phyloP scores from a whole-genome alignment of 2,113 vertebrate species.

The Nothoprocta pentlandii region DNA sequence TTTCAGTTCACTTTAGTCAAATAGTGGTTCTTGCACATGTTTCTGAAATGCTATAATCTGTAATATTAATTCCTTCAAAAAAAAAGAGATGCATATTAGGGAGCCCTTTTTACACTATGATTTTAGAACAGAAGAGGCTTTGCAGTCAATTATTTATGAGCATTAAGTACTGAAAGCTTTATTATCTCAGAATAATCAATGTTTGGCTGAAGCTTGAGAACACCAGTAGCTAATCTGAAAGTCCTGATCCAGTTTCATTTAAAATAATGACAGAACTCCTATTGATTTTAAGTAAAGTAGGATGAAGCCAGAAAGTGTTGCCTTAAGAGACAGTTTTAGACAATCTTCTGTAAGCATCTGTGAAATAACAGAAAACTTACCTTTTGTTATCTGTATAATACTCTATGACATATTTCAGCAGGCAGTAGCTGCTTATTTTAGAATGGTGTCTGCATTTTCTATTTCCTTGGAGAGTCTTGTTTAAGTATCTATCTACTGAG shows the following conservation, averaged over 20 bases:
- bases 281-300: neutral
- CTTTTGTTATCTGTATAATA: neutral
- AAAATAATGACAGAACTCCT: conserved; percentile 38
- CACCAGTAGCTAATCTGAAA: conserved; percentile 36
- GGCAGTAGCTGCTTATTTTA: neutral
- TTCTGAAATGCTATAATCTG: neutral
- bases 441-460: neutral
- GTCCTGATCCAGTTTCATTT: conserved; percentile 38
- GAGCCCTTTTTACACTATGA: neutral
- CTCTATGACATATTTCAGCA: neutral
- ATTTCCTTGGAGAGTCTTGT: neutral
- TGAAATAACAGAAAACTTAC: conserved; percentile 1
- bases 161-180: conserved; percentile 36
- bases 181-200: conserved; percentile 66
- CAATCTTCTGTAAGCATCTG: conserved; percentile 1
- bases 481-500: neutral
- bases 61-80: conserved; percentile 7
- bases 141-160: conserved; percentile 68
- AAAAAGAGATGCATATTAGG: neutral
- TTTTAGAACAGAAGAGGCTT: conserved; percentile 23
- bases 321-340: conserved; percentile 6
- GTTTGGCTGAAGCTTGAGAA: conserved; percentile 56
- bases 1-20: neutral
- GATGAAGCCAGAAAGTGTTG: neutral
- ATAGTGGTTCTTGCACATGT: neutral